Base-by-base conservation (phyloP, 64 coral and sea anemone genomes). In the Montipora foliosa region DNA sequence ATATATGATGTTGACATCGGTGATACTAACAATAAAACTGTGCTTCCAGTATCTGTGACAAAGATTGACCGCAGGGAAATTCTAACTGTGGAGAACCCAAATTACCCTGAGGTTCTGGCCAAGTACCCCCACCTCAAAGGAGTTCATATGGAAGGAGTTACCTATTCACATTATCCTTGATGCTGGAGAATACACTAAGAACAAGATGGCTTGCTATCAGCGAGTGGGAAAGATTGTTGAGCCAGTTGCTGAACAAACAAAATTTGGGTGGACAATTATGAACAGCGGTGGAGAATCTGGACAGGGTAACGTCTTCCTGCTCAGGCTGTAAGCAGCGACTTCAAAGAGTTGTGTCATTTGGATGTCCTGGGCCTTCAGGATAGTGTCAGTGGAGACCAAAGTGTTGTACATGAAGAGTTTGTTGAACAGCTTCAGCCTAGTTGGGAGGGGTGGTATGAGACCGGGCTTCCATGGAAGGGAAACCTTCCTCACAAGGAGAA, bases 131-230 rank as follows among this genome's bases (percentile, higher is more conserved):
- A 37, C 29, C 29, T 37, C 29, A 37, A 58, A 50, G 53, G 53
- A 57, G 53, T 57, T 57, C 53, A 57, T 11, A 57, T 57, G 0
- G 53, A 6, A 57, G 53, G 53, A 57, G 53, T 57, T 57, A 57
- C 10, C 53, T 57, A 57, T 57, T 57, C 5, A 89, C 21, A 47
- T 88, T 11, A 89, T 89, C 16, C 19, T 89, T 3, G 87, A 11
- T 48, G 74, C 87, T 20, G 75, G 51, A 20, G 73, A 89, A 49
- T 89, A 76, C 47, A 89, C 87, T 9, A 89, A 89, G 45, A 89
- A 49, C 57, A 89, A 76, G 71, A 76, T 77, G 69, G 69, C 69
- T 55, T 47, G 87, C 10, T 89, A 89, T 46, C 87, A 89, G 44
- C 29, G 70, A 45, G 87, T 74, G 13, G 69, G 87, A 19, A 76